Evolutionary conservation across 2,797 vertebrate genomes (phyloP).

Genomic region (Hippoglossus hippoglossus): DNA sequence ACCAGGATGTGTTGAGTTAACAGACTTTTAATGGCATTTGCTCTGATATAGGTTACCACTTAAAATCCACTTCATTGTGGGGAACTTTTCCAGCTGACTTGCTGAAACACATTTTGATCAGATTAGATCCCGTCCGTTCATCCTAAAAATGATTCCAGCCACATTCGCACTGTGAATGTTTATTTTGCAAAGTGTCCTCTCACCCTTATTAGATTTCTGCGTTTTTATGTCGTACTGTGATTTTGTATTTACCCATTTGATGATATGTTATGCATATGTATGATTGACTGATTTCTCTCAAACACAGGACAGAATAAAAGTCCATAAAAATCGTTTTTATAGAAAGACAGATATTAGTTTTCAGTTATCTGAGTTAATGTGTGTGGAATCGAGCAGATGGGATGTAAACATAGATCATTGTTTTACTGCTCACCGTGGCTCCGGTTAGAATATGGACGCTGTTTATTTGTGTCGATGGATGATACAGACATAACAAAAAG

Average conservation of each 20-base stretch:
- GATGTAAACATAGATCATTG: too few relatives aligned
- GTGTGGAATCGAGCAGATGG: too few relatives aligned
- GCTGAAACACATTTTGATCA: conserved; percentile 15
- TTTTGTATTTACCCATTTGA: background rate
- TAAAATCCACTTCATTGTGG: background rate
- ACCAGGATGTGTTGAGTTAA: background rate
- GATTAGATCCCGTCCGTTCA: background rate
- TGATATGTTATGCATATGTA: too few relatives aligned
- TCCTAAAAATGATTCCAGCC: conserved; percentile 1
- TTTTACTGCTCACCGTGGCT: background rate
- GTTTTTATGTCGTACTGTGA: background rate
- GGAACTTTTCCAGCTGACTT: conserved; percentile 14
- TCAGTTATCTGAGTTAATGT: too few relatives aligned
- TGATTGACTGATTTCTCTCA: background rate
- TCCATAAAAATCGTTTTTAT: background rate
- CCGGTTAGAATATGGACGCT: background rate
- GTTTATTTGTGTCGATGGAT: conserved; percentile 3
- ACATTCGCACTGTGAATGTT: background rate
- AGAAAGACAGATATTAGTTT: too few relatives aligned
- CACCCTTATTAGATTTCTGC: conserved; percentile 1
- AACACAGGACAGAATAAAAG: background rate
- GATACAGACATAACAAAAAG: conserved; percentile 6
- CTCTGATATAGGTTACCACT: background rate
- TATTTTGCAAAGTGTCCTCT: conserved; percentile 12
- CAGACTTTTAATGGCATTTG: background rate